These are phyloP conservation scores for Calidris pugnax DNA, from an alignment of 2,113 vertebrate species.

Conservation along the genomic window DNA sequence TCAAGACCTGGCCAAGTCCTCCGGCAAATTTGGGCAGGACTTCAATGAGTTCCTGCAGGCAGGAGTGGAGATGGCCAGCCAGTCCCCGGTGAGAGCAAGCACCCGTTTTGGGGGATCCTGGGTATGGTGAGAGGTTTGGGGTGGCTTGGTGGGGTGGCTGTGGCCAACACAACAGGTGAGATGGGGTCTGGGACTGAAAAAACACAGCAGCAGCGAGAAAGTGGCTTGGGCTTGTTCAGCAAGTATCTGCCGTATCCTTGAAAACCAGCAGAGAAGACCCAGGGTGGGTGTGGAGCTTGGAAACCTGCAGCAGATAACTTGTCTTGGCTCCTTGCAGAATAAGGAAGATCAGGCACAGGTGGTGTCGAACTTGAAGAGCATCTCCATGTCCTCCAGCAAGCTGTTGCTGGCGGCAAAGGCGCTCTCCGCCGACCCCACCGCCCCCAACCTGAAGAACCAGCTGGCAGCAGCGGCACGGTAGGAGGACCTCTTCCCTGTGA, in stretches of 20 bases:
- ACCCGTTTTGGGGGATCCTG: fast-evolving
- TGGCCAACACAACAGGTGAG: fast-evolving
- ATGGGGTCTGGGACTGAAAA: background rate
- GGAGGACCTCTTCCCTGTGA: background rate
- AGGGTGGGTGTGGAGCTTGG: background rate
- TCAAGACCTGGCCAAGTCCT: conserved; percentile 89
- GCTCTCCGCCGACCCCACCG: conserved; percentile 90
- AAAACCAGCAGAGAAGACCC: background rate
- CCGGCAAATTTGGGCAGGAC: conserved; percentile 93
- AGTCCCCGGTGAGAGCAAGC: conserved; percentile 83
- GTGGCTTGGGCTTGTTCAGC: background rate
- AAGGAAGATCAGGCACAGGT: conserved; percentile 93
- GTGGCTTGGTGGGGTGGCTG: background rate
- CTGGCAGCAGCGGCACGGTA: conserved; percentile 94
- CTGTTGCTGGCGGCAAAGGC: conserved; percentile 92
- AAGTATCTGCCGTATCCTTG: fast-evolving
- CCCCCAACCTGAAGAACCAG: conserved; percentile 96
- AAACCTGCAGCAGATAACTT: background rate
- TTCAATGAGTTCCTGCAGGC: conserved; percentile 94
- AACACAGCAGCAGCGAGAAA: background rate
- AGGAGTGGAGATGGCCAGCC: conserved; percentile 96
- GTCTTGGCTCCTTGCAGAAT: conserved; percentile 72
- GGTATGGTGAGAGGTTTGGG: background rate
- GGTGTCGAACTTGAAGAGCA: conserved; percentile 95
- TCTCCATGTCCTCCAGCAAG: conserved; percentile 98